A percentile compares a stretch with the other conserved stretches of the same genome.
These are phyloP conservation scores for Auanema sp. DNA, from an alignment of 2,888 invertebrate genomes.

Conservation along the genomic window DNA sequence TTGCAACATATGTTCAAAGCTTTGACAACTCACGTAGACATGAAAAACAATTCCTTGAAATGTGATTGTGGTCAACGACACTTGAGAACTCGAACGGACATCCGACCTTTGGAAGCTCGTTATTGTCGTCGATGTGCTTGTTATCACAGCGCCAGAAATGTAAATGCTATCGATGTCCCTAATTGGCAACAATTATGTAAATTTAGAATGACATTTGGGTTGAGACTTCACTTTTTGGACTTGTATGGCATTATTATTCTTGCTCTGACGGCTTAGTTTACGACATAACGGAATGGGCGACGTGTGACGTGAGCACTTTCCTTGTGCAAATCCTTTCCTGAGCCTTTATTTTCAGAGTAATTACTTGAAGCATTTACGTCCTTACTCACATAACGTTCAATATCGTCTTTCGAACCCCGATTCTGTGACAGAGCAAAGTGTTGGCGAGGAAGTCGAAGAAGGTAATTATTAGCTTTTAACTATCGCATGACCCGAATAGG, in stretches of 20 bases:
- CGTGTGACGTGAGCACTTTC: conserved; percentile 75
- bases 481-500: no score
- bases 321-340: background rate
- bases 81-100: conserved; percentile 80
- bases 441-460: background rate
- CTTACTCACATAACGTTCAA: conserved; percentile 20
- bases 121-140: conserved; percentile 82
- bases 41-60: conserved; percentile 72
- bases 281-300: conserved; percentile 95
- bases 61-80: conserved; percentile 91
- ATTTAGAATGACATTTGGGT: conserved; percentile 72
- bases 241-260: conserved; percentile 90
- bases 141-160: conserved; percentile 80
- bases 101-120: conserved; percentile 87
- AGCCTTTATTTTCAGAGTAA: conserved; percentile 13
- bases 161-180: conserved; percentile 6
- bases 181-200: background rate
- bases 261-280: conserved; percentile 94
- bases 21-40: no score
- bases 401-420: conserved; percentile 4
- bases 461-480: background rate
- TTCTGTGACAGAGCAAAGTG: background rate
- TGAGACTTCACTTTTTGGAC: conserved; percentile 82
- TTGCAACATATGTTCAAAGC: no score
- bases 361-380: conserved; percentile 20